Conservation (phyloP, 2,113 vertebrate species). For the Phaetusa simplex region DNA sequence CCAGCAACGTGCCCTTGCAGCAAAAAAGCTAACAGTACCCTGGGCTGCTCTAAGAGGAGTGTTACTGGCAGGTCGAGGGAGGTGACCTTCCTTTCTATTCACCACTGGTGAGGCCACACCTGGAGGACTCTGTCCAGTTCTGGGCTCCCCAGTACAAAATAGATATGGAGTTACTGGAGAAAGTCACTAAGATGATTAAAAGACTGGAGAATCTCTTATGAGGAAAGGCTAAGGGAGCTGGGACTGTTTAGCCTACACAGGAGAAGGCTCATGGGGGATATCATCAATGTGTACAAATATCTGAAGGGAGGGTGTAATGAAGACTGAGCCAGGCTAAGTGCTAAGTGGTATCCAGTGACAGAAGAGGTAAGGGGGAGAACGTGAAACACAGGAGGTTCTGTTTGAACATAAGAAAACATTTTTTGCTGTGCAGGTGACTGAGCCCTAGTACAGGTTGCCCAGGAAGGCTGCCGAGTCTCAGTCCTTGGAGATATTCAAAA, state of each 20-base stretch:
- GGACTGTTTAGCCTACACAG: not conserved
- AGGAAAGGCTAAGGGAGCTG: not conserved
- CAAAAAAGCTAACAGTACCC: not conserved
- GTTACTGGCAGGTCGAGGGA: not conserved
- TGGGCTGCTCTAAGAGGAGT: not conserved
- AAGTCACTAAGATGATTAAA: not conserved
- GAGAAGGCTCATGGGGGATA: not conserved
- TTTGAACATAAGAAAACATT: not conserved
- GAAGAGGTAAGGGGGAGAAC: not conserved
- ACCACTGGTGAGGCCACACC: not conserved
- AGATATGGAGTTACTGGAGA: not conserved
- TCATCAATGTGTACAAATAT: not conserved
- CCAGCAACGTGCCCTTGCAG: not conserved
- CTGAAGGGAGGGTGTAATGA: not conserved
- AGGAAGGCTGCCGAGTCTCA: not conserved
- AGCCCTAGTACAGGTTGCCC: not conserved
- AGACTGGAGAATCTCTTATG: not conserved
- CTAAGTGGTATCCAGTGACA: not conserved
- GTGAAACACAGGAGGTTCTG: not conserved
- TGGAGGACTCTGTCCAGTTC: not conserved
- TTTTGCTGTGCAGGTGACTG: not conserved
- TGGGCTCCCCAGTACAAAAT: not conserved
- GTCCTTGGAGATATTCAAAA: not conserved
- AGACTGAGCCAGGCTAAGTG: not conserved
- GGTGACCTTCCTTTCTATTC: not conserved